Percentiles rank a stretch among this genome's conserved stretches.
phyloP scores from a whole-genome alignment of 2,797 vertebrate genomes.

The Pangasius larnaudii region DNA sequence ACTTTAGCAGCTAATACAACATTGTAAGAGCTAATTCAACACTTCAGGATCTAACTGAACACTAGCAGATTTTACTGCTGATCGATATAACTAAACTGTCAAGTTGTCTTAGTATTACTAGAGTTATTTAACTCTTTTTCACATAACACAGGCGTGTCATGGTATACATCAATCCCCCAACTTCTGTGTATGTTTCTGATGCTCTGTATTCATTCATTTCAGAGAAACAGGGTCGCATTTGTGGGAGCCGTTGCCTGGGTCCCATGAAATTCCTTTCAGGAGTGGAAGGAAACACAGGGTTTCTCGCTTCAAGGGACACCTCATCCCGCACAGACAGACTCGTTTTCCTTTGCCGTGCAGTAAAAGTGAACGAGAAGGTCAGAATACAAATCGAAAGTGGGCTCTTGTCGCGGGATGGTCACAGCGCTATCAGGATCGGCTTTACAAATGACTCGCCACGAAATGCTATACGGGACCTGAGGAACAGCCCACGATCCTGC shows the following conservation, averaged over 20 bases:
- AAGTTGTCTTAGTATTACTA: not conserved
- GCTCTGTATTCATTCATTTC: not conserved
- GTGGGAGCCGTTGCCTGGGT: conserved; percentile 54
- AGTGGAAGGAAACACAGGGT: conserved; percentile 50
- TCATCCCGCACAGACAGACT: conserved; percentile 62
- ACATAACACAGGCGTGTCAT: not conserved
- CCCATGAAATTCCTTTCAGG: conserved; percentile 64
- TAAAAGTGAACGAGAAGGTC: conserved; percentile 63
- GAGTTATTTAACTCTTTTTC: not conserved
- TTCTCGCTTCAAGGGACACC: conserved; percentile 45
- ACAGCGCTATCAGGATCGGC: conserved; percentile 44
- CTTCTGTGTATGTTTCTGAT: not conserved
- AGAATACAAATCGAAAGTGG: conserved; percentile 59
- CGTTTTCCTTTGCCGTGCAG: conserved; percentile 68
- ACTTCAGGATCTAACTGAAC: not conserved
- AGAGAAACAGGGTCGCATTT: conserved; percentile 47
- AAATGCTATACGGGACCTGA: conserved; percentile 61
- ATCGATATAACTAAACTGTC: not conserved
- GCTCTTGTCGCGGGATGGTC: conserved; percentile 54
- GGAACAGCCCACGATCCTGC: conserved; percentile 56
- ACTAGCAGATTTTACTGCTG: not conserved
- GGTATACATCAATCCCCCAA: not conserved
- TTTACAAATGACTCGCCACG: conserved; percentile 67
- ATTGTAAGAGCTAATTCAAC: not conserved
- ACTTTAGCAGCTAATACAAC: not conserved